phyloP scores from a whole-genome alignment of 1,140 invertebrate genomes.

The Anastrepha obliqua region DNA sequence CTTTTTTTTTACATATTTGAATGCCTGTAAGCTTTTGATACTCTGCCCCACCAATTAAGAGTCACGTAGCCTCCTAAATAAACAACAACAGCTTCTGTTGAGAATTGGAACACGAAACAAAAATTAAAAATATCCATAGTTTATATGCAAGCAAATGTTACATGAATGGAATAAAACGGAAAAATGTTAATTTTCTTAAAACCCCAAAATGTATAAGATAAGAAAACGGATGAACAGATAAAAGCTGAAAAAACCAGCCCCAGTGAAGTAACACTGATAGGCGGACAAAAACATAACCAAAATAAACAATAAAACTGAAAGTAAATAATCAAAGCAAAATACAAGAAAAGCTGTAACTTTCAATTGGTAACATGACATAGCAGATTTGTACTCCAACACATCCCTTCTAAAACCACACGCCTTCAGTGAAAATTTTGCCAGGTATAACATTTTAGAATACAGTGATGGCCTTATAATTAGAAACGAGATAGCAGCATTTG shows the following conservation, averaged over 20 bases:
- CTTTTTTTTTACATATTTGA: too few species aligned
- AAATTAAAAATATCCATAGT: background rate
- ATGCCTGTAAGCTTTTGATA: too few species aligned
- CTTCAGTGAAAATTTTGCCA: too few species aligned
- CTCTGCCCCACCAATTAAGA: background rate
- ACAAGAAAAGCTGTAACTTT: too few species aligned
- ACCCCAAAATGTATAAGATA: background rate
- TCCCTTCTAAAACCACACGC: too few species aligned
- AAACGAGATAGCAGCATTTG: too few species aligned
- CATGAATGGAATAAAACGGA: background rate
- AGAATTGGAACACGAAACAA: background rate
- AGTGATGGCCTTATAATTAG: too few species aligned
- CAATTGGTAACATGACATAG: too few species aligned
- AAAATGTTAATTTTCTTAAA: background rate
- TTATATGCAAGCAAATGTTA: background rate
- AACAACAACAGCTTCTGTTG: background rate
- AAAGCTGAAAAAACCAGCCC: background rate
- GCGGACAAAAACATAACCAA: background rate
- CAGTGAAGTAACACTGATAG: background rate
- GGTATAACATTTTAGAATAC: too few species aligned
- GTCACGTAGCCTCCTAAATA: constrained; percentile 8
- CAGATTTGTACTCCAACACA: too few species aligned
- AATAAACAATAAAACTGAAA: background rate
- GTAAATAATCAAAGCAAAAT: too few species aligned
- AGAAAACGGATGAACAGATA: background rate